phyloP scores from a whole-genome alignment of 2,888 invertebrate species.

The Acronicta psi region DNA sequence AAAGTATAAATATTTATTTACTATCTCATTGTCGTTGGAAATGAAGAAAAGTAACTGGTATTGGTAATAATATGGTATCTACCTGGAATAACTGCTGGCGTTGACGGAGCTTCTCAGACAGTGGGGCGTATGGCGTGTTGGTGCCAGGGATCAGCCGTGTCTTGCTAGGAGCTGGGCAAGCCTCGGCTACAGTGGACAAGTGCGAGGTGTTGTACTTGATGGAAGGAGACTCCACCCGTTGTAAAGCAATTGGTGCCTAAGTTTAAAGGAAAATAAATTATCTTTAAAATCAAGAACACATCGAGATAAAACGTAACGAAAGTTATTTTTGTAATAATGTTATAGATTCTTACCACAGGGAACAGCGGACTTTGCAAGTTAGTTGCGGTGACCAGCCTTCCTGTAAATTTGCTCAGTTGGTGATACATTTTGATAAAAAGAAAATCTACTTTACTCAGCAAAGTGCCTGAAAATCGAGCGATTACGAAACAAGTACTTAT shows the following conservation, averaged over 20 bases:
- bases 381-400: conserved; percentile 79
- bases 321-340: conserved; percentile 5
- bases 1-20: neutral
- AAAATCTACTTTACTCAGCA: conserved; percentile 48
- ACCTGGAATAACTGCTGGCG: conserved; percentile 83
- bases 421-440: conserved; percentile 78
- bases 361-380: conserved; percentile 82
- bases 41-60: too few relatives aligned
- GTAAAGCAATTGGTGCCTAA: conserved; percentile 82
- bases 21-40: too few relatives aligned
- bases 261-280: conserved; percentile 36
- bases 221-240: conserved; percentile 80
- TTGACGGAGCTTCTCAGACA: conserved; percentile 74
- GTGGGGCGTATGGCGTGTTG: conserved; percentile 76
- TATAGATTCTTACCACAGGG: conserved; percentile 77
- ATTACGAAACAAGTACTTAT: conserved; percentile 85
- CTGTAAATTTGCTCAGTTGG: conserved; percentile 81
- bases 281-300: conserved; percentile 9
- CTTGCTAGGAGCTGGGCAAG: conserved; percentile 72
- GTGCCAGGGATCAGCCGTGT: conserved; percentile 80
- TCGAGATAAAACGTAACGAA: conserved; percentile 42
- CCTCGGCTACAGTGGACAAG: conserved; percentile 79
- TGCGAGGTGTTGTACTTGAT: conserved; percentile 80
- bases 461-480: conserved; percentile 68
- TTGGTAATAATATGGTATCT: conserved; percentile 21